A percentile compares a stretch with the other conserved stretches of the same genome.
Evolutionary conservation across 2,888 invertebrate species (phyloP).

Genomic region (Andrena praecox): DNA sequence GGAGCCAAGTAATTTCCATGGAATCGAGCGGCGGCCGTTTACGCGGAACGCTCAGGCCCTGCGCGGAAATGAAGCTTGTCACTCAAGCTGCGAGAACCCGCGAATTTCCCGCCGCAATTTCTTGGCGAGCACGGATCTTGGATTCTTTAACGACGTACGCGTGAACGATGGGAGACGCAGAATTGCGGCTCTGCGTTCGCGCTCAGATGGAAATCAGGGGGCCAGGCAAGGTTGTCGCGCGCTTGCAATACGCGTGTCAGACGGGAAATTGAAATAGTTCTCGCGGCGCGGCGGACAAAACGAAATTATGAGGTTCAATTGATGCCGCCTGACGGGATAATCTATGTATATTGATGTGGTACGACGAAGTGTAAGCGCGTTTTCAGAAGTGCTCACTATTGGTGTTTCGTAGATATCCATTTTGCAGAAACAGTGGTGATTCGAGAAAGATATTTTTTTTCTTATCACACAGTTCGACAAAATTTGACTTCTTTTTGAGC

Average conservation of each 20-base stretch:
- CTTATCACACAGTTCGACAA: no score
- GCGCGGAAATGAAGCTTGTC: constrained; percentile 73
- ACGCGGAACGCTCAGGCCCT: constrained; percentile 55
- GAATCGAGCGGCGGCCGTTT: constrained; percentile 55
- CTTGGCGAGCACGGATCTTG: constrained; percentile 5
- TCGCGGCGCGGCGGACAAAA: not conserved
- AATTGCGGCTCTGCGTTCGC: constrained; percentile 10
- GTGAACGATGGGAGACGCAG: constrained; percentile 2
- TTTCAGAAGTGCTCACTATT: no score
- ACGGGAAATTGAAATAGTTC: constrained; percentile 32
- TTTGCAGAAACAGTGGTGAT: no score
- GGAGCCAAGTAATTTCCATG: constrained; percentile 68
- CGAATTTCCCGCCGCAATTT: constrained; percentile 37
- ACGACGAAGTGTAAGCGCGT: no score
- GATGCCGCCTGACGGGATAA: no score
- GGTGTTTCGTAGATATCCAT: no score
- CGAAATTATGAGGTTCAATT: no score
- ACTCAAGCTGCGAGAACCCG: constrained; percentile 45
- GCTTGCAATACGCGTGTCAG: not conserved
- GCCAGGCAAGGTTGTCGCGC: constrained; percentile 5
- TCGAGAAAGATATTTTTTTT: no score
- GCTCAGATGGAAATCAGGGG: not conserved
- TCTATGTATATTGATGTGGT: no score
- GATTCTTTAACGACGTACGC: constrained; percentile 27
- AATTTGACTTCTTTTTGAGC: no score